Evolutionary conservation across 1,140 invertebrate genomes (phyloP).

Genomic region (Elymnias hypermnestra): DNA sequence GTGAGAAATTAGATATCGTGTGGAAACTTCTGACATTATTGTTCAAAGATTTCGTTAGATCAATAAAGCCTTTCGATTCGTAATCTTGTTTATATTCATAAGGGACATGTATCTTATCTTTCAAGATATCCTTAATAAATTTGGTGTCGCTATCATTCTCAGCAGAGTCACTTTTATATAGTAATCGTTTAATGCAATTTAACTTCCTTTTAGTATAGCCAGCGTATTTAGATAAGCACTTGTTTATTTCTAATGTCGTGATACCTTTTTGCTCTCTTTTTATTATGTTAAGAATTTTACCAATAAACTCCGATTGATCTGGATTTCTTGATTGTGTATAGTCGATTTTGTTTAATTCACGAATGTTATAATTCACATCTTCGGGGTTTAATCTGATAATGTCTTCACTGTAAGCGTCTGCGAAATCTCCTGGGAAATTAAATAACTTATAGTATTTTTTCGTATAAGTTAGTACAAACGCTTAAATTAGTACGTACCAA

Average conservation of each 20-base stretch:
- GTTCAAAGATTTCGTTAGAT: background rate
- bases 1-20: conserved; percentile 5
- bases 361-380: background rate
- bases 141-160: background rate
- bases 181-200: conserved; percentile 2
- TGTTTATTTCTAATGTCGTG: background rate
- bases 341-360: background rate
- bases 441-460: too few species aligned
- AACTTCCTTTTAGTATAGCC: background rate
- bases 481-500: too few species aligned
- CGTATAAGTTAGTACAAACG: too few species aligned
- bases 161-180: background rate
- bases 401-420: too few species aligned
- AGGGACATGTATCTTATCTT: background rate
- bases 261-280: background rate
- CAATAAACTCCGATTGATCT: background rate
- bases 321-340: background rate
- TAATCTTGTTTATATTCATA: background rate
- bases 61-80: background rate
- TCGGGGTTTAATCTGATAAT: too few species aligned
- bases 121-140: background rate
- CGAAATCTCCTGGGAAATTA: too few species aligned
- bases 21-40: background rate
- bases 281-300: conserved; percentile 3
- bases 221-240: background rate